phyloP scores from a whole-genome alignment of 2,113 vertebrate genomes.

The Pachycephala philippinensis region DNA sequence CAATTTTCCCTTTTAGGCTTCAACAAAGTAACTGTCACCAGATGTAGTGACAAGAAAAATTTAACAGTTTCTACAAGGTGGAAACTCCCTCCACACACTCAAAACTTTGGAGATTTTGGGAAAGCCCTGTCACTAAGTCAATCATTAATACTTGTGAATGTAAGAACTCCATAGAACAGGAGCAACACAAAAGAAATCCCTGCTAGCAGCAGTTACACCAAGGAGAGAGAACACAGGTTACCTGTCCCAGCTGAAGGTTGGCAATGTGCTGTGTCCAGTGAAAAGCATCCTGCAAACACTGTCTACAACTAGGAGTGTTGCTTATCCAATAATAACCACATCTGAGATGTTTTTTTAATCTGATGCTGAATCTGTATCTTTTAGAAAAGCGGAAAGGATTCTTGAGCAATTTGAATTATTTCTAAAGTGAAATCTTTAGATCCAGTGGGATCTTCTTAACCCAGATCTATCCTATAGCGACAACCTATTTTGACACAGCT shows the following conservation, averaged over 20 bases:
- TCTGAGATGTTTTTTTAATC: background rate
- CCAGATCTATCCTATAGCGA: slow-evolving; percentile 29
- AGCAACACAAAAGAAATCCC: background rate
- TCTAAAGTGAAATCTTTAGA: slow-evolving; percentile 24
- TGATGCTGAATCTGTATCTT: background rate
- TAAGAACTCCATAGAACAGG: background rate
- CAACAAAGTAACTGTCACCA: background rate
- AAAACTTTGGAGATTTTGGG: background rate
- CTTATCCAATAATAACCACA: background rate
- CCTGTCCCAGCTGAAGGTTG: background rate
- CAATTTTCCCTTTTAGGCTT: background rate
- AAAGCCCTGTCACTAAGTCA: background rate
- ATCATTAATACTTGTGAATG: background rate
- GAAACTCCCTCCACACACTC: background rate
- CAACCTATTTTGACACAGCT: slow-evolving; percentile 50
- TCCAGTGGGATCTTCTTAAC: slow-evolving; percentile 47
- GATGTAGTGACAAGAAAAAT: background rate
- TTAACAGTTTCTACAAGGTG: background rate
- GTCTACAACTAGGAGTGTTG: background rate
- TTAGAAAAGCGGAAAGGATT: background rate
- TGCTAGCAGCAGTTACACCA: background rate
- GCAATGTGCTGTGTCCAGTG: background rate
- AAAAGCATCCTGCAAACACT: background rate
- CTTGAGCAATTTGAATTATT: background rate
- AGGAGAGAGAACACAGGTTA: background rate